A percentile compares a stretch with the other conserved stretches of the same genome.
These are phyloP conservation scores for Augiades crinisus DNA, from an alignment of 2,888 invertebrate genomes.

Conservation along the genomic window DNA sequence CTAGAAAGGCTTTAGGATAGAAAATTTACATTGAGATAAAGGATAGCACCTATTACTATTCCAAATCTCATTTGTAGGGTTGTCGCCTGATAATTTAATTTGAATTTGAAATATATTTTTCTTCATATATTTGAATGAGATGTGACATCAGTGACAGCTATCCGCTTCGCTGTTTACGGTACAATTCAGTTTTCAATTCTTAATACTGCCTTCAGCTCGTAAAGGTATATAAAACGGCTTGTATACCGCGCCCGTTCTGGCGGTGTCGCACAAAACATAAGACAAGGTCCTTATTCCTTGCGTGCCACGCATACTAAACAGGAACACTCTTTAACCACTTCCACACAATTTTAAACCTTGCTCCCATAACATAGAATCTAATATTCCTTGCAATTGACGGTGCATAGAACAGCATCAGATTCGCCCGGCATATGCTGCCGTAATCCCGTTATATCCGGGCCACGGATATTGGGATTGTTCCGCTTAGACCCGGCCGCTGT, in stretches of 20 bases:
- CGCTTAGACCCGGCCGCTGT: slow-evolving; percentile 14
- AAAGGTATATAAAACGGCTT: background rate
- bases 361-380: background rate
- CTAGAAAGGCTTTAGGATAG: too few relatives aligned
- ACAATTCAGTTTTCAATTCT: too few relatives aligned
- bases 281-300: slow-evolving; percentile 22
- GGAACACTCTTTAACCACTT: slow-evolving; percentile 6
- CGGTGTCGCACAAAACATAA: slow-evolving; percentile 23
- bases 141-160: too few relatives aligned
- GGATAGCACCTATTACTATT: too few relatives aligned
- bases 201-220: too few relatives aligned
- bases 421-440: slow-evolving; percentile 22
- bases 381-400: background rate
- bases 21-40: too few relatives aligned
- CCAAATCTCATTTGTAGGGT: too few relatives aligned
- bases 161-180: too few relatives aligned
- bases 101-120: too few relatives aligned
- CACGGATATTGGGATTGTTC: slow-evolving; percentile 41
- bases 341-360: background rate
- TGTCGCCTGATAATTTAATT: too few relatives aligned
- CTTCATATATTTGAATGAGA: too few relatives aligned
- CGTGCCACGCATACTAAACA: slow-evolving; percentile 24
- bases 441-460: slow-evolving; percentile 46
- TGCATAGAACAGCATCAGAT: slow-evolving; percentile 22
- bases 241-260: slow-evolving; percentile 8